Evolutionary conservation across 2,797 vertebrate genomes (phyloP).

Genomic region (Somateria mollissima): DNA sequence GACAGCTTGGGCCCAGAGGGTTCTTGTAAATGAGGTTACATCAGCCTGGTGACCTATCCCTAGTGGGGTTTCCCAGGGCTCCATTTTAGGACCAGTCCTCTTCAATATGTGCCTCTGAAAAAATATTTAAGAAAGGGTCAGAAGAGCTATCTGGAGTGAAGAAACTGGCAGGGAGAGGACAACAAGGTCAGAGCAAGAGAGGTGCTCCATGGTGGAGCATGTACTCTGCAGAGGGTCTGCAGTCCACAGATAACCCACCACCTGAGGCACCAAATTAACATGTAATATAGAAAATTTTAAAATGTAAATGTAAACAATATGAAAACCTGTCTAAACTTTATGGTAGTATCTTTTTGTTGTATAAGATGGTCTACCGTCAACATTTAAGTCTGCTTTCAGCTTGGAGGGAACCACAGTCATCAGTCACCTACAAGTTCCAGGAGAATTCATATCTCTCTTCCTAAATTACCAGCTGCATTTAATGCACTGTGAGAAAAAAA

Average conservation of each 20-base stretch:
- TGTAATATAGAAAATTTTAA: neutral
- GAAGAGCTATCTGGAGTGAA: neutral
- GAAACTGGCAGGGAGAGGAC: neutral
- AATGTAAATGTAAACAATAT: neutral
- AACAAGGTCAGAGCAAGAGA: neutral
- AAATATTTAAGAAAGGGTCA: neutral
- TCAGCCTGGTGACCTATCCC: too few species aligned
- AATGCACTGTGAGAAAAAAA: neutral
- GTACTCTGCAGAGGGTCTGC: neutral
- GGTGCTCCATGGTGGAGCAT: neutral
- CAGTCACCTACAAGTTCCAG: neutral
- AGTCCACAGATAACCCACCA: too few species aligned
- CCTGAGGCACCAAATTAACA: neutral
- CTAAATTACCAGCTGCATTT: neutral
- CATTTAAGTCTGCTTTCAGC: neutral
- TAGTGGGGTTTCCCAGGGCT: too few species aligned
- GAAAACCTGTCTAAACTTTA: neutral
- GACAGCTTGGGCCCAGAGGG: too few species aligned
- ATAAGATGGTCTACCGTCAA: neutral
- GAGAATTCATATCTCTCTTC: neutral
- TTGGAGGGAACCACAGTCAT: neutral
- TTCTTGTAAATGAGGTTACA: too few species aligned
- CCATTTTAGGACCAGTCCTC: too few species aligned
- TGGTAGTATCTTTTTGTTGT: neutral
- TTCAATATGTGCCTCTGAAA: neutral